Percentiles rank a stretch among this genome's conserved stretches.
Conservation (phyloP, 2,888 invertebrate genomes). For the Polymixis lichenea region DNA sequence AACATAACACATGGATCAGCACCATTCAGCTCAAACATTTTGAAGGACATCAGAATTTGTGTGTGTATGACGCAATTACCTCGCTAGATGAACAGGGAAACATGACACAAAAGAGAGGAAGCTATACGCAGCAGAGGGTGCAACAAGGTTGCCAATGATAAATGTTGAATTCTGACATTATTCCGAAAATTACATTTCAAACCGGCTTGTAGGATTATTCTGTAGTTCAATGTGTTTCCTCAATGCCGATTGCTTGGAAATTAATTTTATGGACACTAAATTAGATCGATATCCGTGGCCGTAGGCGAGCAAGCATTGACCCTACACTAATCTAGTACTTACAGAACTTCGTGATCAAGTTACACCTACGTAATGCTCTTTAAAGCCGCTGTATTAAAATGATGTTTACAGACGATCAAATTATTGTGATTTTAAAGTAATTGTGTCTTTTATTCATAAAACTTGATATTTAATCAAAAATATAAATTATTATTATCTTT, state of each 20-base stretch:
- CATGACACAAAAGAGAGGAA: neutral
- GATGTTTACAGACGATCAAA: constrained; percentile 3
- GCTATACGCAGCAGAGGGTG: neutral
- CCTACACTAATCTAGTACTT: constrained; percentile 39
- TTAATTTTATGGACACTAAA: constrained; percentile 8
- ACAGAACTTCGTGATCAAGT: constrained; percentile 46
- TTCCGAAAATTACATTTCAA: neutral
- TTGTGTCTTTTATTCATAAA: neutral
- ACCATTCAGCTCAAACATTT: too few relatives aligned
- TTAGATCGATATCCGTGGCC: constrained; percentile 4
- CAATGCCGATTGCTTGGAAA: neutral
- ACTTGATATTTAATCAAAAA: neutral
- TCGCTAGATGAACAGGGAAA: neutral
- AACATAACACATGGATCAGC: too few relatives aligned
- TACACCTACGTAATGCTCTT: constrained; percentile 24
- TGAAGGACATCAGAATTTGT: too few relatives aligned
- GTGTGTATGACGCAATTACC: too few relatives aligned
- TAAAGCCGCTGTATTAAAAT: constrained; percentile 13
- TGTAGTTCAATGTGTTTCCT: neutral
- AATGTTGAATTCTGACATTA: neutral
- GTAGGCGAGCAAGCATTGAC: constrained; percentile 22
- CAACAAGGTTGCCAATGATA: neutral
- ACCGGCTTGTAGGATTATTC: neutral
- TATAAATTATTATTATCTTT: neutral
- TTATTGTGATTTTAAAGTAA: neutral